Percentiles rank a stretch among this genome's conserved stretches.
These are phyloP conservation scores for Upupa epops DNA, from an alignment of 2,113 vertebrate genomes.

Conservation along the genomic window DNA sequence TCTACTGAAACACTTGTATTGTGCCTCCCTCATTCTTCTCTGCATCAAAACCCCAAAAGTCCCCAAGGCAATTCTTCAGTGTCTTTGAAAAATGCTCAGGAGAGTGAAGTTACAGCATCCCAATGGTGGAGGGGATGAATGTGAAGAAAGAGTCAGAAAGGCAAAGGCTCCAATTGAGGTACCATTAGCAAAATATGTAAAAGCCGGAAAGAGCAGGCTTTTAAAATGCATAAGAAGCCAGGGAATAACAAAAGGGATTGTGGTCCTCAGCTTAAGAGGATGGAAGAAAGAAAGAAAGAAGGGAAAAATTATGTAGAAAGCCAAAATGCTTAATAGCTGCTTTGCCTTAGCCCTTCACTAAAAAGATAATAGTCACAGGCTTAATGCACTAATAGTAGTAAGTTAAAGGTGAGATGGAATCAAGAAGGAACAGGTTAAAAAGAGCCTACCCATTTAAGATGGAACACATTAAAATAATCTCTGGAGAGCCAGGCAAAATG, in stretches of 20 bases:
- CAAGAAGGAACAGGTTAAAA: slow-evolving; percentile 64
- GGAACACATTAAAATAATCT: slow-evolving; percentile 60
- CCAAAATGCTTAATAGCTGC: slow-evolving; percentile 50
- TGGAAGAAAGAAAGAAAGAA: not conserved
- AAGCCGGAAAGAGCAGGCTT: slow-evolving; percentile 30
- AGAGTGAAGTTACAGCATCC: not conserved
- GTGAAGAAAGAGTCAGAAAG: not conserved
- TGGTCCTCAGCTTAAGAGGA: slow-evolving; percentile 1
- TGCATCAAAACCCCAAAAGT: not conserved
- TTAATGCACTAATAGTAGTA: slow-evolving; percentile 38
- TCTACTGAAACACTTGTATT: not conserved
- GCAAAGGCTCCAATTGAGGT: slow-evolving; percentile 25
- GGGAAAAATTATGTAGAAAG: not conserved
- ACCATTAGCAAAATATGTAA: slow-evolving; percentile 45
- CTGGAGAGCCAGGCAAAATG: slow-evolving; percentile 42
- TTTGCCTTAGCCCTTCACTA: slow-evolving; percentile 27
- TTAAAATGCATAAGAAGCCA: slow-evolving; percentile 27
- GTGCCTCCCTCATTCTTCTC: not conserved
- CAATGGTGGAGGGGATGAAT: not conserved
- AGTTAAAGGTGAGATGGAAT: slow-evolving; percentile 34
- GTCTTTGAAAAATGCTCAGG: not conserved
- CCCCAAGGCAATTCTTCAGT: not conserved
- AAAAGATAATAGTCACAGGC: slow-evolving; percentile 30
- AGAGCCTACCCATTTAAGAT: slow-evolving; percentile 44
- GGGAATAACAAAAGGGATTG: slow-evolving; percentile 35